Base-by-base conservation (phyloP, 2,113 vertebrate genomes). In the Tupaia tana region DNA sequence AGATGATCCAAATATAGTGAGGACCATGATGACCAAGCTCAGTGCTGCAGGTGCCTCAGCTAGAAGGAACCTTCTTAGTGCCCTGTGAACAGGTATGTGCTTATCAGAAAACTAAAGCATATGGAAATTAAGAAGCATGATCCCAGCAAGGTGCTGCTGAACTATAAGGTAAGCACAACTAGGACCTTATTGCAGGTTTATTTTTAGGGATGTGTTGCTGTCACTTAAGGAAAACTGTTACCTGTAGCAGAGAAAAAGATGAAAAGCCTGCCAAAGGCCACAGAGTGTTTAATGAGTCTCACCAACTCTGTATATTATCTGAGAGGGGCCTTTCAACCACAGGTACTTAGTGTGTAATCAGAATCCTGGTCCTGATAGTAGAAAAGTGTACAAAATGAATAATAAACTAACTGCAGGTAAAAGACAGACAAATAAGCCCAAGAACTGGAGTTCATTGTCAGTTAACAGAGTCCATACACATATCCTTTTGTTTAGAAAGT, bases 31-130 rank as follows among this genome's bases (percentile, higher is more conserved):
- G 93, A 70, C 58, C 66, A 66, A 64, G 77, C 78, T 73, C 86
- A 78, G 0, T 0, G 3, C 88, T 85, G 74, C 58, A 52, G 43
- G 79, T 20, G 27, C 9, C 34, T 54, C 34, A 56, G 70, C 34
- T 70, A 56, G 67, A 67, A 96, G 54, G 31, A 80, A 43, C 0
- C 0, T 29, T 59, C 69, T 54, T 29, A 29, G n/a, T 6, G n/a
- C 14, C 92, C 64, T 89, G 24, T 7, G 0, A 80, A 82, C 95
- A 98, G 96, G 95, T 97, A 86, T 90, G 96, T 95, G 56, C 95
- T 77, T 14, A 80, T 0, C 0, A 86, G 88, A 88, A 93, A 94
- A 90, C 93, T 75, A 64, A 93, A 91, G 91, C 31, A 89, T 27
- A 2, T 12, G 34, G 86, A 80, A 93, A 96, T 86, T 27, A 43